Base-by-base conservation (phyloP, 2,113 vertebrate genomes). In the Rhynchomys soricoides region DNA sequence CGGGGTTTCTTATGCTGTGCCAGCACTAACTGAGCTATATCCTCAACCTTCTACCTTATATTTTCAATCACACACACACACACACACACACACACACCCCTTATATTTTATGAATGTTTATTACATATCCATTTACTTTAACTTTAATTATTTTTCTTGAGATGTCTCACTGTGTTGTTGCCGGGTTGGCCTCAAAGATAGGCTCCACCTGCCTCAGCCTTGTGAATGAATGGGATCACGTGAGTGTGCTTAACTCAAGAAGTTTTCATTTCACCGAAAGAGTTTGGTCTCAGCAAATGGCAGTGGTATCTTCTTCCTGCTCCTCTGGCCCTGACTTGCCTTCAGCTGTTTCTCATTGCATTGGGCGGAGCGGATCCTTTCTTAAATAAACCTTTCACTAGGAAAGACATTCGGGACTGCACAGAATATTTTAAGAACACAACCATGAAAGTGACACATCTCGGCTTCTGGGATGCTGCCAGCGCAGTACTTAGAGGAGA, bases 381-480 rank as follows among this genome's bases (percentile, higher is more conserved):
- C 82, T 91, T 94, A 93, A 96, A 86, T 81, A 95, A 96, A 89
- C 92, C 90, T 97, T 93, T 94, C 16, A 4, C 91, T 90, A 74
- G 83, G 59, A 95, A 94, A 96, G 97, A 96, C 77, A 43, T 83
- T 94, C 57, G 92, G 64, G 88, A 89, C 73, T 59, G 88, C 48
- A 21, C 75, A 59, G 97, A 96, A 86, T 91, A 95, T 93, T 96
- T 95, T 96, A 90, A 93, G 96, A 86, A 93, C 85, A 90, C 83
- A 88, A 77, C 70, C 86, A 52, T 59, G 95, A 43, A 91, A 95
- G 95, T 45, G 92, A 97, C 96, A 82, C 73, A 52, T 90, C 90
- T 90, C 52, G 1, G 48, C 45, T 86, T 77, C 92, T 97, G 97
- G 97, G 95, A 45, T 11, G 66, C 95, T 50, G 96, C 97, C 97